Evolutionary conservation across 1,140 invertebrate genomes (phyloP), one percentile per base, ranked within the genome.

Genomic region (Cotesia glomerata): DNA sequence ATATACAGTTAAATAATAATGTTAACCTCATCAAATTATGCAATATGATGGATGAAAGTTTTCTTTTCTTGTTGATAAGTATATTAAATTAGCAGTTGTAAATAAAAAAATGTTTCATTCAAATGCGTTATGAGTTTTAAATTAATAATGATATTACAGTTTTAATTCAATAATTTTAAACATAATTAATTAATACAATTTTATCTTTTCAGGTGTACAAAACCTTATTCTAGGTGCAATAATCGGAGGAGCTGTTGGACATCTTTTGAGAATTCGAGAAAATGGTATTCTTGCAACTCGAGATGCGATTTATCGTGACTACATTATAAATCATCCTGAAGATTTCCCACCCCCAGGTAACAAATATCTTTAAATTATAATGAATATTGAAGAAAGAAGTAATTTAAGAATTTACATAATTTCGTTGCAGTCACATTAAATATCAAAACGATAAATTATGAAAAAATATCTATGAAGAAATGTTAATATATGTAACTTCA

Each of bases 261-360:
- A 4, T 77, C 79, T 49, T 86, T 83, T 71, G 80, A 74, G 13
- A 74, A 77, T 65, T 64, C 86, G 3, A 81, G 87, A 74, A 75
- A 75, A 85, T 16, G 81, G 83, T 4, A 88, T 88, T 76, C 74
- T 83, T 69, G 89, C 89, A 8, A 91, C 91, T 82, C 90, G 89
- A 76, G 91, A 93, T 85, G 91, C 91, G 2, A 85, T 90, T n/a
- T 79, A 90, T 3, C 87, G 91, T 73, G 91, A 93, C 83, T 94
- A 94, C 76, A 88, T 93, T 73, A 88, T 88, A 77, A 84, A 89
- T 61, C 92, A 94, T 84, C 92, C 92, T 34, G 92, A 93, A 76
- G 91, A 92, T 81, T 93, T 93, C 77, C 88, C 89, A 72, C 78
- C 80, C 4, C 90, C 89, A 79, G 85, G 91, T 92, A 82, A 86